Percentiles rank a stretch among this genome's conserved stretches.
Conservation (phyloP, 2,888 invertebrate species). For the Spisula solida region DNA sequence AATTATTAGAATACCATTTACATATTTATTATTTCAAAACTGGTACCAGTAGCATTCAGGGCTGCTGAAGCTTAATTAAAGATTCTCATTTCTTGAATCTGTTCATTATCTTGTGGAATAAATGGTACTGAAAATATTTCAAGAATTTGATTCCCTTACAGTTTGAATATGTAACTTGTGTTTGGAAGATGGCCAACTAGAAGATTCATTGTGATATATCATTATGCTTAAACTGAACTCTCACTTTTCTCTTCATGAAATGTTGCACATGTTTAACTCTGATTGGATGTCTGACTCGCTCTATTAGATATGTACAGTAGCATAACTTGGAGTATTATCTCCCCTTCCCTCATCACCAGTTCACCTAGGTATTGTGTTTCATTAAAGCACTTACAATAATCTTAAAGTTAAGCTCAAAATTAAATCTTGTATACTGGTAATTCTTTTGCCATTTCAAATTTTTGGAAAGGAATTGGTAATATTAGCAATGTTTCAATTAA, state of each 20-base stretch:
- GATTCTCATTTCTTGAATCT: background rate
- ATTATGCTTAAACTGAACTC: background rate
- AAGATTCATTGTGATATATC: background rate
- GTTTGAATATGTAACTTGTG: background rate
- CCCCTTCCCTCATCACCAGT: background rate
- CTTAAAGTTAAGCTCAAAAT: too few relatives aligned
- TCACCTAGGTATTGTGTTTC: too few relatives aligned
- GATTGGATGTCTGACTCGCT: background rate
- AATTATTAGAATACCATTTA: too few relatives aligned
- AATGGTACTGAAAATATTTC: conserved; percentile 20
- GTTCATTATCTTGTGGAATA: background rate
- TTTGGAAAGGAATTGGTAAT: too few relatives aligned
- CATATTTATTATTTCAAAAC: too few relatives aligned
- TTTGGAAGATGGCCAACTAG: conserved; percentile 19
- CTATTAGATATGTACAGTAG: background rate
- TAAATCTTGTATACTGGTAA: too few relatives aligned
- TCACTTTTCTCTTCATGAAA: background rate
- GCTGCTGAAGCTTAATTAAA: background rate
- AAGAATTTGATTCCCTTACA: conserved; percentile 3
- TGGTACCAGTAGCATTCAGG: background rate
- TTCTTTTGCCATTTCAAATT: too few relatives aligned
- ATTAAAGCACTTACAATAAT: too few relatives aligned
- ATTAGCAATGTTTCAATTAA: too few relatives aligned
- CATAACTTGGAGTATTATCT: background rate
- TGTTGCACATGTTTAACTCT: background rate